Conservation (phyloP, 2,113 vertebrate species). For the Salvelinus namaycush region DNA sequence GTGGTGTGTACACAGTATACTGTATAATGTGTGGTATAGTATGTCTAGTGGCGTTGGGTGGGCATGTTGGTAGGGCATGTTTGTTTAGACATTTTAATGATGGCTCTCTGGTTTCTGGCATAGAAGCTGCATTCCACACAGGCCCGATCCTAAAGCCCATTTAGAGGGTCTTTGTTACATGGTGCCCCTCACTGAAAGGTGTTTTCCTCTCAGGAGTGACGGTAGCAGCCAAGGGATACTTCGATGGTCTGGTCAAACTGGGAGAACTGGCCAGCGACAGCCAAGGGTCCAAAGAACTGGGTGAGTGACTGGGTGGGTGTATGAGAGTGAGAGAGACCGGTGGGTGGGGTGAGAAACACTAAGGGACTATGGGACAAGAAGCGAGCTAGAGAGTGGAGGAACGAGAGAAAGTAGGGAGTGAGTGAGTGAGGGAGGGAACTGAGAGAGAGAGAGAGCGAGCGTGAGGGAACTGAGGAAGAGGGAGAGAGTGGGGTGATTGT, state of each 20-base stretch:
- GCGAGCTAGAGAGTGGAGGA: conserved; percentile 28
- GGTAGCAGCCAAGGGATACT: conserved; percentile 83
- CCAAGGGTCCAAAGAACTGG: conserved; percentile 85
- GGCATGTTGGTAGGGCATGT: neutral
- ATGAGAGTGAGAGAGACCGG: neutral
- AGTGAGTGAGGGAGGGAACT: conserved; percentile 9
- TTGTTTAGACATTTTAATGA: too few relatives aligned
- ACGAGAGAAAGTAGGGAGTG: conserved; percentile 54
- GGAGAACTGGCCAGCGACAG: conserved; percentile 85
- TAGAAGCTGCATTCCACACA: neutral
- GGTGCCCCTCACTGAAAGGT: neutral
- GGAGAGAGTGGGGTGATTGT: conserved; percentile 78
- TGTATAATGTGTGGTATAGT: neutral
- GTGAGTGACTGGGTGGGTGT: conserved; percentile 65
- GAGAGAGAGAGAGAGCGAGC: conserved; percentile 60
- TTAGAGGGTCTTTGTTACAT: conserved; percentile 38
- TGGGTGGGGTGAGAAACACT: conserved; percentile 9
- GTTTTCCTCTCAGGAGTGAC: conserved; percentile 79
- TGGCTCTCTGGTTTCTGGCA: neutral
- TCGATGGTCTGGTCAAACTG: conserved; percentile 83
- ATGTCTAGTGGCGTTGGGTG: neutral
- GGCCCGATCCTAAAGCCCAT: conserved; percentile 69
- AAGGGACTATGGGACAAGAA: neutral
- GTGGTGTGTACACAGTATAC: neutral
- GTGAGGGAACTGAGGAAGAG: conserved; percentile 19